phyloP scores from a whole-genome alignment of 2,797 vertebrate genomes.

The Scolopax bukidnonensis region DNA sequence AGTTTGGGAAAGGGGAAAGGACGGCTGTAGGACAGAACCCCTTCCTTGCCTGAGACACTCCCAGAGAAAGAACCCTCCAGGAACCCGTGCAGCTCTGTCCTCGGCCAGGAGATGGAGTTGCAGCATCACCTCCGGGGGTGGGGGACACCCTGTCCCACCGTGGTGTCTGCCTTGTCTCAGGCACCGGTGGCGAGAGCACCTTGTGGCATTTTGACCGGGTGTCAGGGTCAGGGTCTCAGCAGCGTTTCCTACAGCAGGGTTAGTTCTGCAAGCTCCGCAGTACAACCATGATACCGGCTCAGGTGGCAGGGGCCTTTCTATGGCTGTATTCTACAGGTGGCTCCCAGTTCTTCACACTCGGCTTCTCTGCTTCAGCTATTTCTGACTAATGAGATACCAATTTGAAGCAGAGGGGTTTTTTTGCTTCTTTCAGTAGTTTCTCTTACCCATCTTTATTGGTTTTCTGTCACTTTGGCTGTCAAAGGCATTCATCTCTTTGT shows the following conservation, averaged over 20 bases:
- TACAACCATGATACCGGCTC: rapidly evolving
- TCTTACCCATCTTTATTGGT: background rate
- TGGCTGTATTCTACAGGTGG: background rate
- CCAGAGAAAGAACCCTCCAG: background rate
- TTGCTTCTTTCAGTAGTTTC: background rate
- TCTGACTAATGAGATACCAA: background rate
- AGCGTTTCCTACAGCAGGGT: background rate
- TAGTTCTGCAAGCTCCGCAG: background rate
- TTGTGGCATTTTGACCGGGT: too few species aligned
- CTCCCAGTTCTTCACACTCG: background rate
- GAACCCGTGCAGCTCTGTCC: background rate
- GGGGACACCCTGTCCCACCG: background rate
- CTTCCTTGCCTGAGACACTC: background rate
- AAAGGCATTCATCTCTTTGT: background rate
- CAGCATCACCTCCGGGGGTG: background rate
- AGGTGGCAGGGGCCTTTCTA: background rate
- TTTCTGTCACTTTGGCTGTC: background rate
- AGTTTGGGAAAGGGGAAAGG: background rate
- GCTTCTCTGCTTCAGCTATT: background rate
- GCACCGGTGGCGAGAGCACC: background rate
- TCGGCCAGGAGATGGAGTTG: conserved; percentile 28
- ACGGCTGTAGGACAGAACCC: background rate
- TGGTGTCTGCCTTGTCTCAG: background rate
- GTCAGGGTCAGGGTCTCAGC: background rate
- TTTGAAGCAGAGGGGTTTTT: background rate